Evolutionary conservation across 2,797 vertebrate genomes (phyloP).

Genomic region (Lagodon rhomboides): DNA sequence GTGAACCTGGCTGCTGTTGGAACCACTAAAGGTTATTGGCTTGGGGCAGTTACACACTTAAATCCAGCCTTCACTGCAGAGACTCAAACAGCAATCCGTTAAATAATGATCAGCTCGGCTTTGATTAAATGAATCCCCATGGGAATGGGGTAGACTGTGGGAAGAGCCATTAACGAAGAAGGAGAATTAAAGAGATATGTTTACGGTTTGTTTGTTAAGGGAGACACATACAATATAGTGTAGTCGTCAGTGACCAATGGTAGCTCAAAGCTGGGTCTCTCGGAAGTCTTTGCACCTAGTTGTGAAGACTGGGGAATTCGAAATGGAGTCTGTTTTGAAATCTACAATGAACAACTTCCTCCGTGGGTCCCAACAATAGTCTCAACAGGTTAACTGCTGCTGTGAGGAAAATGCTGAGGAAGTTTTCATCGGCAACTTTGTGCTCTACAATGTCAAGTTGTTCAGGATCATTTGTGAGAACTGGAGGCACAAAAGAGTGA

Average conservation of each 20-base stretch:
- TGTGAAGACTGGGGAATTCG: too few species aligned
- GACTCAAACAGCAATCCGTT: too few species aligned
- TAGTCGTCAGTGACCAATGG: too few species aligned
- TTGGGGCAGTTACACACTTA: not conserved
- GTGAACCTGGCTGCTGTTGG: not conserved
- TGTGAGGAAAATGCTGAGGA: too few species aligned
- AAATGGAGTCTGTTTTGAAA: too few species aligned
- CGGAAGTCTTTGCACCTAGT: too few species aligned
- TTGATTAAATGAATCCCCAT: not conserved
- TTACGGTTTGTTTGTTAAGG: too few species aligned
- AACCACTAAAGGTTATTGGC: not conserved
- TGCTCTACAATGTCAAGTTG: not conserved
- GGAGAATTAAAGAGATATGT: not conserved
- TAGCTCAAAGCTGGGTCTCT: too few species aligned
- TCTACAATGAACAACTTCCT: too few species aligned
- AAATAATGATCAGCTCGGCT: not conserved
- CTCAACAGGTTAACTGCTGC: too few species aligned
- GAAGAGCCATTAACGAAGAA: not conserved
- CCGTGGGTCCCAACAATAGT: too few species aligned
- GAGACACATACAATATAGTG: too few species aligned
- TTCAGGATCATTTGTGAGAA: slow-evolving; percentile 12
- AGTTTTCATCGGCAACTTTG: not conserved
- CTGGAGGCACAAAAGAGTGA: not conserved
- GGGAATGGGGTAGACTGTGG: not conserved
- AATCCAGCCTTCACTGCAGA: not conserved